Evolutionary conservation across 35 echinoderm and acorn worm genomes (phyloP), one percentile per base, ranked within the genome.

Genomic region (Patiria miniata): DNA sequence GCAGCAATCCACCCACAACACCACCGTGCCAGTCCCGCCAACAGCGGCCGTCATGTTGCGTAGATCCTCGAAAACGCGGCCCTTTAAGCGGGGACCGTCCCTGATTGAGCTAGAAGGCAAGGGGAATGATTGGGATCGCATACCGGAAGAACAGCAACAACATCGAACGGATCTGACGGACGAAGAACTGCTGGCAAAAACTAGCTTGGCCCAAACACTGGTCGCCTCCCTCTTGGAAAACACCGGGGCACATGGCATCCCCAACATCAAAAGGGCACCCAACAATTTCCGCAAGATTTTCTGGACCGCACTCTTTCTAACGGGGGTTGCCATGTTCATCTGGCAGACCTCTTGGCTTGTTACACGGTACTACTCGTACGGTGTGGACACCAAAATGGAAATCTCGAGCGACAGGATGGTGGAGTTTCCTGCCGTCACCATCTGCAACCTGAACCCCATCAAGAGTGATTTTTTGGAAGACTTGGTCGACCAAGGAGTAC

Each of bases 381-480:
- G 38, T 61, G 83, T 86, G 1, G 79, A 53, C 15, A 77, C 86
- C 29, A 78, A 79, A 8, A 9, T 86, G 8, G 77, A 86, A 39
- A 85, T 91, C 6, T 18, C 30, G 37, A 86, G 39, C 29, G 54
- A 78, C 16, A 68, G 52, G 28, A 83, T 12, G 47, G 18, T 91
- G 32, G 36, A 51, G 1, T 91, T 86, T 21, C 90, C 90, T 5
- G 90, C 90, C 16, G 78, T 91, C 21, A 91, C 90, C 1, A 86
- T 91, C 32, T 91, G 90, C 37, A 91, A 91, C 60, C 80, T 86
- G 56, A 91, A 91, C 85, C 83, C 83, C 1, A 52, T 91, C 38
- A 80, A 17, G 26, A 23, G 51, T 47, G 47, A 32, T 10, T 52
- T 18, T 8, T 37, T 84, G 33, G 65, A 78, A 37, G 36, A 52